Evolutionary conservation across 2,113 vertebrate species (phyloP), one percentile per base, ranked within the genome.

Genomic region (Phylloscopus trochiloides): DNA sequence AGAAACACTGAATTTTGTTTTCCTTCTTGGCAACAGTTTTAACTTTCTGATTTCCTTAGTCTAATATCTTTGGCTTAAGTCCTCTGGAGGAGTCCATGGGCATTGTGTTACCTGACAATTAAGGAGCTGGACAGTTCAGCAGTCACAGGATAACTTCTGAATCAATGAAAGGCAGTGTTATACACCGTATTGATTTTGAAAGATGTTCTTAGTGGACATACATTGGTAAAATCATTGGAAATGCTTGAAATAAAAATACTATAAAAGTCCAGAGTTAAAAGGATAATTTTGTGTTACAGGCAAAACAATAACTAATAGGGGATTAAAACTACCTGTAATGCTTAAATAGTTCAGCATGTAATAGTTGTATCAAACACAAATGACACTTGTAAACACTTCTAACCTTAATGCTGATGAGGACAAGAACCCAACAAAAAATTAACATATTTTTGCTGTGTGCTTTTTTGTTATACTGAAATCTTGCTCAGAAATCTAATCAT

Each of bases 371-470:
- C 29, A 62, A 86, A 80, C 28, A 21, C 4, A 14, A 78, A 29
- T 73, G 8, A 29, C 21, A 6, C 32, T 83, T 83, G 14, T 70
- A 38, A 83, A 34, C 14, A 12, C 12, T 86, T 77, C 10, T 58
- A 54, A 50, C 15, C 6, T 77, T 76, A 74, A n/a, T 77, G 42
- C 26, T 91, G 18, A 13, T 67, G 21, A 91, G 70, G 34, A 34
- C 16, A 14, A 50, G 32, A 76, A 62, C 20, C 6, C 17, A 65
- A 34, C 14, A 72, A 59, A 34, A 82, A 66, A n/a, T 31, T 6
- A 42, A 18, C 0, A 0, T 78, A 21, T 51, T 71, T 92, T 71
- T 3, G 2, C 25, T 76, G 4, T 57, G 5, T 34, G 9, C 0
- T 51, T 67, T 18, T 5, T 72, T 90, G 26, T 80, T 80, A 28